These are phyloP conservation scores for Mesopsocus fuscifrons DNA, from an alignment of 2,888 invertebrate species.

Conservation along the genomic window DNA sequence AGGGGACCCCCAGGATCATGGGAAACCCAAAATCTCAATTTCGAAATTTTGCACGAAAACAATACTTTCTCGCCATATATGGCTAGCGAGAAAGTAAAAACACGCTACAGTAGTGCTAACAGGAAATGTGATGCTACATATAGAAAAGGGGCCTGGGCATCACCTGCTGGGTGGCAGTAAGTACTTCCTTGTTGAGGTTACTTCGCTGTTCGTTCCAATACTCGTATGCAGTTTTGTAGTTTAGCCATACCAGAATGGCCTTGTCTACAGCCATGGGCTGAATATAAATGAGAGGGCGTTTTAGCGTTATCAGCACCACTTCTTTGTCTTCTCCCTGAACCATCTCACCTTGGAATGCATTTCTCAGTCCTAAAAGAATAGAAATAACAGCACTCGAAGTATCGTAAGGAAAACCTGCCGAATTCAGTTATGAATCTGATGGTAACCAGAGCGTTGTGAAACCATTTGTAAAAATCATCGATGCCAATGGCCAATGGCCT, in stretches of 20 bases:
- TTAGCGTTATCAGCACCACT: constrained; percentile 75
- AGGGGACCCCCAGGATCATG: too few relatives aligned
- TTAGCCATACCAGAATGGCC: constrained; percentile 95
- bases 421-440: too few relatives aligned
- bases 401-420: constrained; percentile 18
- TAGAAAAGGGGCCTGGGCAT: too few relatives aligned
- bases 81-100: too few relatives aligned
- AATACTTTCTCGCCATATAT: too few relatives aligned
- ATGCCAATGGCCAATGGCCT: too few relatives aligned
- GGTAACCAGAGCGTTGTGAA: too few relatives aligned
- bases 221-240: constrained; percentile 98
- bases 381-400: constrained; percentile 4
- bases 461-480: too few relatives aligned
- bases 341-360: constrained; percentile 81
- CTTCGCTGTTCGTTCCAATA: constrained; percentile 96
- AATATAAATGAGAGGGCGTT: constrained; percentile 85
- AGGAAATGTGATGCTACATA: too few relatives aligned
- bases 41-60: too few relatives aligned
- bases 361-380: constrained; percentile 35
- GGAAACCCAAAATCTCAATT: too few relatives aligned
- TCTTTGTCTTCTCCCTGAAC: constrained; percentile 57
- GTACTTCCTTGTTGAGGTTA: constrained; percentile 73
- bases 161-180: constrained; percentile 52
- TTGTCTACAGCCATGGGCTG: constrained; percentile 96
- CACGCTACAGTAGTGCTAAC: too few relatives aligned